Conservation (phyloP, 2,888 invertebrate species). For the Craniophora ligustri region DNA sequence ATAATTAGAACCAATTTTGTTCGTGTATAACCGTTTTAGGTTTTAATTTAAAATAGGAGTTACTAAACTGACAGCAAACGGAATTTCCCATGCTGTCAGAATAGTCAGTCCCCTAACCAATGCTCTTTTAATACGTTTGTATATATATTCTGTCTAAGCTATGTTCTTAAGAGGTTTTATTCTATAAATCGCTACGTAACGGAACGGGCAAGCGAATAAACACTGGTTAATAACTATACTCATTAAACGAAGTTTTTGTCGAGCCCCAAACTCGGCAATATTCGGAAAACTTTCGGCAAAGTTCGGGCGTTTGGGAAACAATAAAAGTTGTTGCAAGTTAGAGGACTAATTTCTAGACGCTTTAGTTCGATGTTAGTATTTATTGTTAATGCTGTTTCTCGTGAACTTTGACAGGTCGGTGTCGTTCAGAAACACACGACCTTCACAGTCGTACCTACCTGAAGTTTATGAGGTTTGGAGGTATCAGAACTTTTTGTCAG, state of each 20-base stretch:
- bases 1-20: too few species aligned
- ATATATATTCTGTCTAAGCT: too few species aligned
- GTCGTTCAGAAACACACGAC: conserved; percentile 18
- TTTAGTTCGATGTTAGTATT: conserved; percentile 41
- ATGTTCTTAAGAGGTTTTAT: neutral
- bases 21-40: too few species aligned
- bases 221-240: conserved; percentile 35
- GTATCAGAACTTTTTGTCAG: neutral
- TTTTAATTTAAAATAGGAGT: too few species aligned
- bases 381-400: conserved; percentile 43
- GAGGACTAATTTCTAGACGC: conserved; percentile 41
- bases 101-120: too few species aligned
- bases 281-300: conserved; percentile 28
- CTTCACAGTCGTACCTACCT: conserved; percentile 13
- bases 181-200: conserved; percentile 21
- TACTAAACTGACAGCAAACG: too few species aligned
- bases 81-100: too few species aligned
- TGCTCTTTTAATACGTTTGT: too few species aligned
- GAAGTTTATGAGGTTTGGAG: conserved; percentile 2
- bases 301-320: conserved; percentile 34
- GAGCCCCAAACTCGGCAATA: conserved; percentile 20
- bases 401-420: conserved; percentile 27
- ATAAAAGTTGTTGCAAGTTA: conserved; percentile 46
- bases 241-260: conserved; percentile 35
- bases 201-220: conserved; percentile 28